A percentile compares a stretch with the other conserved stretches of the same genome.
Evolutionary conservation across 2,888 invertebrate genomes (phyloP).

Genomic region (Globia sparganii): DNA sequence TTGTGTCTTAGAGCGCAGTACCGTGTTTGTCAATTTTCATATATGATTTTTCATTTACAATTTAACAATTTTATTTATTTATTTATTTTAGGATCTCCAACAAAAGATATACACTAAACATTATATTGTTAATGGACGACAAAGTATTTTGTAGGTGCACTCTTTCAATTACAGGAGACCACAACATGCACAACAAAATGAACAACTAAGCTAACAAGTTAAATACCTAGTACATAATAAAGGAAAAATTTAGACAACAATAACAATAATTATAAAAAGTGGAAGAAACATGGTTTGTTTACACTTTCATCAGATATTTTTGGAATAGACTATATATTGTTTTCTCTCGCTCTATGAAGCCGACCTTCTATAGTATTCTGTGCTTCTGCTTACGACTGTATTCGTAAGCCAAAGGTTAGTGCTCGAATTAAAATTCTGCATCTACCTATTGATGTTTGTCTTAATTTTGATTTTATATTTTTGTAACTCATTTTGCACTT

Average conservation of each 20-base stretch:
- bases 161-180: no score
- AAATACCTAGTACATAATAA: no score
- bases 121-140: no score
- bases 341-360: not conserved
- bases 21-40: not conserved
- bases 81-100: no score
- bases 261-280: not conserved
- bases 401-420: slow-evolving; percentile 33
- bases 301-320: not conserved
- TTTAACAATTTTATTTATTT: not conserved
- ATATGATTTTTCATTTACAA: not conserved
- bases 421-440: slow-evolving; percentile 14
- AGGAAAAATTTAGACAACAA: no score
- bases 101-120: no score
- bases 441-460: slow-evolving; percentile 10
- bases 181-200: no score
- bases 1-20: no score
- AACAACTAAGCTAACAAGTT: no score
- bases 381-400: slow-evolving; percentile 31
- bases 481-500: slow-evolving; percentile 7
- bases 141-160: no score
- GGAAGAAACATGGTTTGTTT: not conserved
- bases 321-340: not conserved
- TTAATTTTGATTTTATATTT: slow-evolving; percentile 18
- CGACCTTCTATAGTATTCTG: not conserved